phyloP scores from a whole-genome alignment of 2,888 invertebrate genomes.

The Leucophenga montana region DNA sequence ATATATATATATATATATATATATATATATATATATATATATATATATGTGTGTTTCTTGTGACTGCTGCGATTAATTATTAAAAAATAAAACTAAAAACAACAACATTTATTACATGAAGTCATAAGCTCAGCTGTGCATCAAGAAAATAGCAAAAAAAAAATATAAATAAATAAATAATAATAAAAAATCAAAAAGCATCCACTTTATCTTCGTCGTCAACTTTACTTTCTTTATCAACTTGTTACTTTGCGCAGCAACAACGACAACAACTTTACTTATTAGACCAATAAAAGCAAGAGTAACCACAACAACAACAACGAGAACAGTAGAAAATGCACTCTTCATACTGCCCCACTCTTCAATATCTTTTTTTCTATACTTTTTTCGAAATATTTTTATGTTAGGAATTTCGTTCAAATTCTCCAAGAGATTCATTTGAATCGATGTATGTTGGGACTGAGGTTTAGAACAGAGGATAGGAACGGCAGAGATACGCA shows the following conservation, averaged over 20 bases:
- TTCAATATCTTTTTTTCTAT: neutral
- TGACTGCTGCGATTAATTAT: conserved; percentile 61
- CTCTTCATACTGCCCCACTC: too few relatives aligned
- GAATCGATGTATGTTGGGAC: too few relatives aligned
- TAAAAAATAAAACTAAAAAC: conserved; percentile 55
- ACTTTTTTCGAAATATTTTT: conserved; percentile 9
- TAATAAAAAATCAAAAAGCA: neutral
- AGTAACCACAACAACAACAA: conserved; percentile 1
- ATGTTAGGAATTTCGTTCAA: conserved; percentile 29
- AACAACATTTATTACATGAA: conserved; percentile 40
- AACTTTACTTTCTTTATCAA: conserved; percentile 26
- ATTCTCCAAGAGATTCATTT: conserved; percentile 22
- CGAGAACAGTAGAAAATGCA: neutral
- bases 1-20: conserved; percentile 27
- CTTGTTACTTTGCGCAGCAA: neutral
- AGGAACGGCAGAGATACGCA: too few relatives aligned
- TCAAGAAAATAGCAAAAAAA: neutral
- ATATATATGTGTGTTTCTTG: conserved; percentile 21
- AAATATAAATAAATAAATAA: too few relatives aligned
- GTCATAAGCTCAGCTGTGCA: conserved; percentile 12
- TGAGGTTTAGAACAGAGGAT: too few relatives aligned
- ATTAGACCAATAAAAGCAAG: neutral
- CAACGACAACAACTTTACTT: conserved; percentile 5
- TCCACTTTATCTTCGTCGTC: neutral
- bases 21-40: conserved; percentile 29